phyloP scores from a whole-genome alignment of 2,888 invertebrate genomes.

The Leucozona laternaria region DNA sequence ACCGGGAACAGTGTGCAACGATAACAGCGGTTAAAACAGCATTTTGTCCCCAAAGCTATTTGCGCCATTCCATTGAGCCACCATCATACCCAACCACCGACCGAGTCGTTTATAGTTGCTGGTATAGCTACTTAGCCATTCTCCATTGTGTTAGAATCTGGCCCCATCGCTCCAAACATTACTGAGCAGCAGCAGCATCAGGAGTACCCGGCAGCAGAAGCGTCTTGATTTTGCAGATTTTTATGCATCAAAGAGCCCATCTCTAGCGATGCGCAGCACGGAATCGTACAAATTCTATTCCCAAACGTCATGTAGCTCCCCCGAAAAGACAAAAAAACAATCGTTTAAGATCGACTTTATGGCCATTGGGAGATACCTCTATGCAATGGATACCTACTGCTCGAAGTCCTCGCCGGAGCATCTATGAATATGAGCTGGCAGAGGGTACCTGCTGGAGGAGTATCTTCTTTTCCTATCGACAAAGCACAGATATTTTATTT shows the following conservation, averaged over 20 bases:
- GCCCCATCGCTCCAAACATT: conserved; percentile 12
- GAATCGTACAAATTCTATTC: conserved; percentile 25
- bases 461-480: conserved; percentile 42
- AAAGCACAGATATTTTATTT: conserved; percentile 69
- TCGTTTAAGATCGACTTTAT: conserved; percentile 73
- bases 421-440: conserved; percentile 11
- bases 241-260: conserved; percentile 66
- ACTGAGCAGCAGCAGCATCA: conserved; percentile 9
- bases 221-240: conserved; percentile 72
- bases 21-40: conserved; percentile 57
- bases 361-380: conserved; percentile 57
- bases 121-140: conserved; percentile 23
- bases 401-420: conserved; percentile 4
- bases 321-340: conserved; percentile 37
- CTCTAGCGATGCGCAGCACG: conserved; percentile 56
- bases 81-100: background rate
- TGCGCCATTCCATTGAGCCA: conserved; percentile 52
- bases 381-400: background rate
- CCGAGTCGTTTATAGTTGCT: conserved; percentile 4
- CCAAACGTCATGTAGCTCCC: conserved; percentile 50
- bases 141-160: conserved; percentile 54
- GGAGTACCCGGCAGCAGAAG: conserved; percentile 11
- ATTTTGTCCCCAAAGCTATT: conserved; percentile 70
- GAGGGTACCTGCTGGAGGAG: conserved; percentile 10
- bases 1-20: conserved; percentile 47